Evolutionary conservation across 2,797 vertebrate species (phyloP), one percentile per base, ranked within the genome.

Genomic region (Mus caroli): DNA sequence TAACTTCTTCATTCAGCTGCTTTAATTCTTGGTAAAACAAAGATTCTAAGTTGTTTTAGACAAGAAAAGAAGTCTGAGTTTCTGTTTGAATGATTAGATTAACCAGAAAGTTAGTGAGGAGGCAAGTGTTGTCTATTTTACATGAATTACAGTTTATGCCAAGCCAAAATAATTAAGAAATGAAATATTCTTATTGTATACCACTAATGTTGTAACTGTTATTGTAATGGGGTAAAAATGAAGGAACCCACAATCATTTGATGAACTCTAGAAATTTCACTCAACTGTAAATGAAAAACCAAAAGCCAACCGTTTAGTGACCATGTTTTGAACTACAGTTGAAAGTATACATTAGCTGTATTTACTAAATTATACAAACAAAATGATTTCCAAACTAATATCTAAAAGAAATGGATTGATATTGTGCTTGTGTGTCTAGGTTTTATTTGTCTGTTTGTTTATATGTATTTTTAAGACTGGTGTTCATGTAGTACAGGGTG

Each of bases 301-400:
- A 54, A 78, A 75, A 75, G 37, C 11, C 79, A 93, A 78, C 40
- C 79, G 75, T 52, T 80, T 93, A 87, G 46, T 90, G 17, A 96
- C 43, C 56, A 37, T 92, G 37, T 90, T 90, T 84, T 96, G 76
- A 85, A 91, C 83, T 94, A 82, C 46, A 93, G 86, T 93, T 96
- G 37, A 90, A 83, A n/a, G 31, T 83, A 31, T 89, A 50, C 73
- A 93, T 87, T 90, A 50, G 40, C n/a, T 75, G 58, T 90, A 85
- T 24, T 87, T 87, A 82, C 71, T 90, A 60, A 95, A 90, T 62
- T 60, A 24, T 85, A 67, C 43, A 93, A 94, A 43, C 14, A 88
- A 86, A 93, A 64, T 58, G 62, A 67, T 77, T 92, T 73, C 24
- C 13, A 87, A 93, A 82, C 7, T 43, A 89, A 28, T 88, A n/a